These are phyloP conservation scores for Ciconia boyciana DNA, from an alignment of 2,113 vertebrate species.

Conservation along the genomic window DNA sequence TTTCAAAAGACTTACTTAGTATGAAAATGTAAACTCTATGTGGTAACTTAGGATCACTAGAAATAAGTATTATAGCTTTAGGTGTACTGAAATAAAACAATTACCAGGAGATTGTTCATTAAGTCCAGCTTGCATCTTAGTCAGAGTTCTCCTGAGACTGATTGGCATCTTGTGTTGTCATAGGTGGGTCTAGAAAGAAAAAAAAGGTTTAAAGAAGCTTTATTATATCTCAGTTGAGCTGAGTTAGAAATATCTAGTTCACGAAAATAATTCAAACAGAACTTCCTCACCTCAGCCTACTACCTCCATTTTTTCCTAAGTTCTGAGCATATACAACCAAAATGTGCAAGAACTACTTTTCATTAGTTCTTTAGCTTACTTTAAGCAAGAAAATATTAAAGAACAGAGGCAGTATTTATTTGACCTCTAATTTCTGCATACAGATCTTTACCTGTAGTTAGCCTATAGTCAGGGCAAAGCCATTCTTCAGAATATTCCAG, in stretches of 20 bases:
- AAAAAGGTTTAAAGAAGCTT: not conserved
- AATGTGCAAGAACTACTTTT: accelerated
- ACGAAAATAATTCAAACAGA: not conserved
- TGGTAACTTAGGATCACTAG: not conserved
- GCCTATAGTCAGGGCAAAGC: not conserved
- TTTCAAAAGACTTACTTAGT: not conserved
- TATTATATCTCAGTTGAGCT: not conserved
- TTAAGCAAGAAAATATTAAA: not conserved
- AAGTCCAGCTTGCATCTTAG: not conserved
- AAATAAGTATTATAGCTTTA: not conserved
- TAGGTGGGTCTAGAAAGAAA: not conserved
- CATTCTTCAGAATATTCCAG: not conserved
- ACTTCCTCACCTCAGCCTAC: not conserved
- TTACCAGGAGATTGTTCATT: constrained; percentile 29
- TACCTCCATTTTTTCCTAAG: not conserved
- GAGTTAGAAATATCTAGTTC: not conserved
- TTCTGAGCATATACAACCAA: not conserved
- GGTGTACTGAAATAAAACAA: not conserved
- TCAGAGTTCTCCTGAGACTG: not conserved
- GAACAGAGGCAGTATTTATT: not conserved
- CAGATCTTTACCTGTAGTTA: not conserved
- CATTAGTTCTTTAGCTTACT: not conserved
- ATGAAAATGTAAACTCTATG: not conserved
- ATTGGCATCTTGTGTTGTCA: not conserved
- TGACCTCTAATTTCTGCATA: not conserved